Base-by-base conservation (phyloP, 2,888 invertebrate species). In the Copidosoma aretas region DNA sequence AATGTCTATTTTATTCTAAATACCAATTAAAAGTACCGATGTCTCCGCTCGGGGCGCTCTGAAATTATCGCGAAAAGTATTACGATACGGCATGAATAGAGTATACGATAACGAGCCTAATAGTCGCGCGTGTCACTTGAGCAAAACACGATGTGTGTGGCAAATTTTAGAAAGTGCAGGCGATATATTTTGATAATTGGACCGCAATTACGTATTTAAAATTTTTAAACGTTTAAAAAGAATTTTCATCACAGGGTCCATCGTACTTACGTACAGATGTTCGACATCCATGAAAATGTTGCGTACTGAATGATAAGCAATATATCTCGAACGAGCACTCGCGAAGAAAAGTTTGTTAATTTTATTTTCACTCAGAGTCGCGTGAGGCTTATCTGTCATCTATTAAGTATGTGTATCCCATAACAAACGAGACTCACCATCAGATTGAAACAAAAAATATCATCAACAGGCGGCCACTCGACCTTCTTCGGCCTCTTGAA, bases 401-500 rank as follows among this genome's bases (percentile, higher is more conserved):
- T n/a, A n/a, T n/a, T n/a, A n/a, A n/a, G n/a, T n/a, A n/a, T n/a
- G n/a, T n/a, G n/a, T n/a, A n/a, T n/a, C n/a, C n/a, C n/a, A n/a
- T n/a, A n/a, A n/a, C n/a, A n/a, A n/a, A n/a, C n/a, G n/a, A n/a
- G n/a, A n/a, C n/a, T n/a, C n/a, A n/a, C n/a, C n/a, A n/a, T n/a
- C n/a, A n/a, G n/a, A n/a, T n/a, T n/a, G n/a, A 32, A 32, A 32
- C 3, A 46, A 15, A 46, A 46, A 46, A 46, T 46, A 46, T 46
- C 10, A 17, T 14, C 32, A 15, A 58, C 79, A 88, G 95, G 97
- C 82, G 97, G 97, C 43, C 97, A 97, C 84, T 95, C 95, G 77
- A 96, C 97, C 8, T 97, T 97, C 89, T 97, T 97, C 84, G 94
- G 96, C 1, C 88, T 96, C 77, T 86, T 97, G 79, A 98, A 97